Evolutionary conservation across 2,797 vertebrate species (phyloP).

Genomic region (Pseudotriccus pelzelni): DNA sequence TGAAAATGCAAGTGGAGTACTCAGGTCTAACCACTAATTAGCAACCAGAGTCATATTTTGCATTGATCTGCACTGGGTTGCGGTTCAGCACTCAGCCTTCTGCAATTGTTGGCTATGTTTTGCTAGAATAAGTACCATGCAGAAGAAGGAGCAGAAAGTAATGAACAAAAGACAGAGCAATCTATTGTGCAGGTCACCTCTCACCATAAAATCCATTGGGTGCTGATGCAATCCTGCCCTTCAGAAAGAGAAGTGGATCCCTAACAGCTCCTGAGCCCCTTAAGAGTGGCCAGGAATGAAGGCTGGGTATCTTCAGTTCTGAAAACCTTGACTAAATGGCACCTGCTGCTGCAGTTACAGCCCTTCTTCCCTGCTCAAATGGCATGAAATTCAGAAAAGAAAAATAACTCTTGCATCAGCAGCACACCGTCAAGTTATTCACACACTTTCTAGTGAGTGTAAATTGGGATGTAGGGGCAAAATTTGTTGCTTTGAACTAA

Average conservation of each 20-base stretch:
- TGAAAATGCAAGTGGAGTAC: neutral
- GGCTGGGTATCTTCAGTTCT: neutral
- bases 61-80: neutral
- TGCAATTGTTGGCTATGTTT: neutral
- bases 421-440: neutral
- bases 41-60: neutral
- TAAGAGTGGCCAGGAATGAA: neutral
- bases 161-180: neutral
- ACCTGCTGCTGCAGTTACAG: neutral
- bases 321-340: neutral
- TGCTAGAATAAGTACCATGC: neutral
- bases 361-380: neutral
- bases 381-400: neutral
- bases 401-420: neutral
- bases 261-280: neutral
- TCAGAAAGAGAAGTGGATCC: neutral
- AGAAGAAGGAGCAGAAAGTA: neutral
- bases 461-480: conserved; percentile 19
- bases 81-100: neutral
- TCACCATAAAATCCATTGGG: neutral
- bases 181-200: neutral
- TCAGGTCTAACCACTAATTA: neutral
- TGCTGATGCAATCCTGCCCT: neutral
- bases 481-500: conserved; percentile 26
- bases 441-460: neutral